Percentiles rank a stretch among this genome's conserved stretches.
phyloP scores from a whole-genome alignment of 1,140 invertebrate species.

The Drosophila nigrodunni region DNA sequence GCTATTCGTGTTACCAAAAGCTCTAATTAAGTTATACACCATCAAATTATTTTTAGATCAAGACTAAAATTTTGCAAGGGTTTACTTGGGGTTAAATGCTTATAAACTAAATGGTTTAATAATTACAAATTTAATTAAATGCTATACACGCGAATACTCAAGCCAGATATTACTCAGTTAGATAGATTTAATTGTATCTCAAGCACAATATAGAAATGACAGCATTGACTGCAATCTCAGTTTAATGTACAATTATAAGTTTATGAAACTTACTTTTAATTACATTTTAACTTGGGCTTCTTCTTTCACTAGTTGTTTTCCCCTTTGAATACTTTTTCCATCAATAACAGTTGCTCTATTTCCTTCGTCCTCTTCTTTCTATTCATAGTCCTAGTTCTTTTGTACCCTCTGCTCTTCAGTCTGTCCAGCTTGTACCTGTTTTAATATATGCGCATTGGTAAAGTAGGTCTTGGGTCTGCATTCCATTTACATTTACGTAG shows the following conservation, averaged over 20 bases:
- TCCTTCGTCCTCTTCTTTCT: neutral
- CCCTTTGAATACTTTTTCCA: neutral
- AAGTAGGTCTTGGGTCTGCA: conserved; percentile 44
- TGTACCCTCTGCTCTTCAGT: neutral
- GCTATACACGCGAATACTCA: too few species aligned
- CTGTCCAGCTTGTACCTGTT: conserved; percentile 1
- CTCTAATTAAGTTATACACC: too few species aligned
- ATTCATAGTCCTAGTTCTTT: neutral
- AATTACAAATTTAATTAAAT: too few species aligned
- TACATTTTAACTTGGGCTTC: conserved; percentile 1
- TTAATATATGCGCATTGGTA: conserved; percentile 65
- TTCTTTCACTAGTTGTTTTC: neutral
- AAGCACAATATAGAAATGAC: too few species aligned
- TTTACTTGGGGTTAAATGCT: too few species aligned
- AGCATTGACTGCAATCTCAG: too few species aligned
- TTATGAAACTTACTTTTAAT: neutral
- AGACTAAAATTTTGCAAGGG: too few species aligned
- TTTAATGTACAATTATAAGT: too few species aligned
- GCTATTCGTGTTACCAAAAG: neutral
- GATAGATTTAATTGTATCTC: too few species aligned
- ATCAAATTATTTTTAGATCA: too few species aligned
- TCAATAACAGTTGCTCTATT: neutral
- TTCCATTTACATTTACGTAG: conserved; percentile 30
- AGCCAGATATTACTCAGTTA: too few species aligned
- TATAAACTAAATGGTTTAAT: too few species aligned